These are phyloP conservation scores for Augochlora pura DNA, from an alignment of 1,140 invertebrate species.

Conservation along the genomic window DNA sequence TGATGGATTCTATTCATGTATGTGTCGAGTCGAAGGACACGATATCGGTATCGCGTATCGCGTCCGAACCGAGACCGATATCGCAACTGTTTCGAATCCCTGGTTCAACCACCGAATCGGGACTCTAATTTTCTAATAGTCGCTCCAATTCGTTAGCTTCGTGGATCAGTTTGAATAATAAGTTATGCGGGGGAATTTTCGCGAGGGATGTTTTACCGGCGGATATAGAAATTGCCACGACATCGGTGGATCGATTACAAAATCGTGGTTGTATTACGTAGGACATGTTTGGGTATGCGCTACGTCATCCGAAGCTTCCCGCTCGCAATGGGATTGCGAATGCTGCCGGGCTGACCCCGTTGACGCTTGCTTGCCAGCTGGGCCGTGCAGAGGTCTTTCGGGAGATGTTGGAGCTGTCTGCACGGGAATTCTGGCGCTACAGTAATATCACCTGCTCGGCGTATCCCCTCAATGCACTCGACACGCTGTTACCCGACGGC, in stretches of 20 bases:
- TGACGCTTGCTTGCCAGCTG: constrained; percentile 97
- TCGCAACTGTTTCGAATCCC: no score
- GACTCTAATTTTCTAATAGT: no score
- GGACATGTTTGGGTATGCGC: constrained; percentile 99
- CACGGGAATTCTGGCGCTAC: constrained; percentile 98
- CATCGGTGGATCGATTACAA: constrained; percentile 10
- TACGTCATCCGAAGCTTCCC: constrained; percentile 95
- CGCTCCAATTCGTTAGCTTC: no score
- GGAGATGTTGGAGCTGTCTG: constrained; percentile 98
- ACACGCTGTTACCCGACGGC: constrained; percentile 96
- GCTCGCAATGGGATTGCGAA: constrained; percentile 95
- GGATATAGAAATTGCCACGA: no score
- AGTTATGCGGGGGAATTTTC: no score
- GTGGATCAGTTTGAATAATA: no score
- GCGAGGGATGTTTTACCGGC: no score
- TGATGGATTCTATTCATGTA: no score
- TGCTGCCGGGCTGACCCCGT: constrained; percentile 93
- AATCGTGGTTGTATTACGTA: constrained; percentile 73
- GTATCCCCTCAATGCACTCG: constrained; percentile 97
- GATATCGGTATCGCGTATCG: no score
- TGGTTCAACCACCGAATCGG: no score
- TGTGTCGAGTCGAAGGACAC: no score
- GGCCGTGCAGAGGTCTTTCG: constrained; percentile 97
- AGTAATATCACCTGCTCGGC: constrained; percentile 99
- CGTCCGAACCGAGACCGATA: no score